phyloP scores from a whole-genome alignment of 2,797 vertebrate species.

The Lithobates pipiens region DNA sequence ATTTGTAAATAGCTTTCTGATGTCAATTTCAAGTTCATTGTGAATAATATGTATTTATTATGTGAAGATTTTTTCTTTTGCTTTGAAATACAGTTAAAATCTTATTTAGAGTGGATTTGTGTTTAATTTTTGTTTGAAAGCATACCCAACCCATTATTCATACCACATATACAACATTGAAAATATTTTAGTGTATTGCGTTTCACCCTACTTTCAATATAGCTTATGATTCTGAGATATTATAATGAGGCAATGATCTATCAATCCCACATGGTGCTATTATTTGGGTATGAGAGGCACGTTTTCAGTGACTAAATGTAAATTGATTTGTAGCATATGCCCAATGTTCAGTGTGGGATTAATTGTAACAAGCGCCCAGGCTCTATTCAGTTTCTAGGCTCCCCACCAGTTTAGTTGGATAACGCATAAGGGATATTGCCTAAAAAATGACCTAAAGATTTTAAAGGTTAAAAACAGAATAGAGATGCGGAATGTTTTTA shows the following conservation, averaged over 20 bases:
- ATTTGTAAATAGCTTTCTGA: constrained; percentile 87
- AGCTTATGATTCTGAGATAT: too few relatives aligned
- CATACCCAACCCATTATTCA: not conserved
- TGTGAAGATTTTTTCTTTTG: constrained; percentile 86
- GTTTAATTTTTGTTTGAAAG: not conserved
- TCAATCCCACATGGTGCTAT: not conserved
- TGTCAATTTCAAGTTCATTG: constrained; percentile 90
- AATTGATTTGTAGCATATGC: not conserved
- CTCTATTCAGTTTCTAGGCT: not conserved
- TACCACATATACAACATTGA: not conserved
- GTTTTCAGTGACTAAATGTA: not conserved
- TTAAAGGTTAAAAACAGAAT: too few relatives aligned
- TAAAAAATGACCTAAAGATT: too few relatives aligned
- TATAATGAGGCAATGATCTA: too few relatives aligned
- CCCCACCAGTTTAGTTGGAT: not conserved
- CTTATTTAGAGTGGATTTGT: constrained; percentile 60
- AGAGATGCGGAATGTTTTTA: too few relatives aligned
- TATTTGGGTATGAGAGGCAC: not conserved
- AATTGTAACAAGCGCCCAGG: not conserved
- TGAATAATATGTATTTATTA: constrained; percentile 97
- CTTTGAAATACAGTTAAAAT: constrained; percentile 88
- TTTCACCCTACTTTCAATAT: not conserved
- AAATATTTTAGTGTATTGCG: not conserved
- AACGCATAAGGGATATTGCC: not conserved
- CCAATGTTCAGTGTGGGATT: not conserved